These are phyloP conservation scores for Limnephilus lunatus DNA, from an alignment of 2,888 invertebrate genomes.

Conservation along the genomic window DNA sequence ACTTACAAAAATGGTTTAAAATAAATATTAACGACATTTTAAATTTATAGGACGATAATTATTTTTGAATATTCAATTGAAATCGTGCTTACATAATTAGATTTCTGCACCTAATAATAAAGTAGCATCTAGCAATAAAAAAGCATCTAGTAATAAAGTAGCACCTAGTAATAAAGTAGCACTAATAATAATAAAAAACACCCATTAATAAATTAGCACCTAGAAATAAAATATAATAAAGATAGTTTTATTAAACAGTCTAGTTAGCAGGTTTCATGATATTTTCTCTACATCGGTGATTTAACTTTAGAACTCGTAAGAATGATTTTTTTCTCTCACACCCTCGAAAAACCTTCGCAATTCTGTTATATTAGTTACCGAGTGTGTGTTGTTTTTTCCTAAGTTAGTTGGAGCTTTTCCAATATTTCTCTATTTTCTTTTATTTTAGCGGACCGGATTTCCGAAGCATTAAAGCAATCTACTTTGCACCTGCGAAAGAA, in stretches of 20 bases:
- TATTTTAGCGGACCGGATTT: background rate
- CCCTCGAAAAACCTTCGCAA: background rate
- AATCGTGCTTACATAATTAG: background rate
- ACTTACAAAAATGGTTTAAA: background rate
- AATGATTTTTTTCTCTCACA: background rate
- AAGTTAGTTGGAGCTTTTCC: background rate
- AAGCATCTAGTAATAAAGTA: too few relatives aligned
- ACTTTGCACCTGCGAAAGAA: background rate
- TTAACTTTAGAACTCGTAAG: too few relatives aligned
- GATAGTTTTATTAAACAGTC: background rate
- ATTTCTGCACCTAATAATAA: background rate
- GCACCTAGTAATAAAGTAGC: too few relatives aligned
- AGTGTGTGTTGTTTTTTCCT: background rate
- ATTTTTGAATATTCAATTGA: background rate
- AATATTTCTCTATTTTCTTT: background rate
- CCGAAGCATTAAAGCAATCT: background rate
- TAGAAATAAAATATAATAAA: background rate
- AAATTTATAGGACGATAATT: background rate
- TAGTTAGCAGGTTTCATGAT: background rate
- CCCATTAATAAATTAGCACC: too few relatives aligned
- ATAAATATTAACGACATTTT: background rate
- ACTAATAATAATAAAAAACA: too few relatives aligned
- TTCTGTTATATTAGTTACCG: background rate
- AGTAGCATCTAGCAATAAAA: background rate
- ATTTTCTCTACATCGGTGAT: too few relatives aligned